These are phyloP conservation scores for Corythornis vintsioides DNA, from an alignment of 2,113 vertebrate genomes.

Conservation along the genomic window DNA sequence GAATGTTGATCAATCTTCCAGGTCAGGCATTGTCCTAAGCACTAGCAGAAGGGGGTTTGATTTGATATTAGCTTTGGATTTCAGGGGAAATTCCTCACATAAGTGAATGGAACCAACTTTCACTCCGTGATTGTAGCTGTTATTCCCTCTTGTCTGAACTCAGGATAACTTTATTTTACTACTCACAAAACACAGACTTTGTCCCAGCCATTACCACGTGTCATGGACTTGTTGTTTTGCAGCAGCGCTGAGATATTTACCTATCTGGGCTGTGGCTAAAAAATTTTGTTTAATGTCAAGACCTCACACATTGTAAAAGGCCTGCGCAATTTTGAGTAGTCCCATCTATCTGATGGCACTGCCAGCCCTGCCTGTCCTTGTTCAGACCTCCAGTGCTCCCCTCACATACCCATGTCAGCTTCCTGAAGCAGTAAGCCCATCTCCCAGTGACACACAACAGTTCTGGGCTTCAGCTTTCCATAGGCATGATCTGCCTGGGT, in stretches of 20 bases:
- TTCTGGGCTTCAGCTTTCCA: background rate
- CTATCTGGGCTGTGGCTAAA: background rate
- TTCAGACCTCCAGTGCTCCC: background rate
- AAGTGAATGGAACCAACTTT: background rate
- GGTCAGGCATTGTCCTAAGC: background rate
- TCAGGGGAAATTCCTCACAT: background rate
- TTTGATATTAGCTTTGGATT: background rate
- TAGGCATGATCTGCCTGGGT: background rate
- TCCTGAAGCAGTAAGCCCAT: background rate
- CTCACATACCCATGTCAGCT: fast-evolving
- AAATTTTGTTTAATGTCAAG: background rate
- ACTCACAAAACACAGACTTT: background rate
- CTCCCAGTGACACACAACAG: fast-evolving
- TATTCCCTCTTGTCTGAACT: background rate
- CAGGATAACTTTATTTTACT: background rate
- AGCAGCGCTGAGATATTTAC: background rate
- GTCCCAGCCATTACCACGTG: background rate
- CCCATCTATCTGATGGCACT: background rate
- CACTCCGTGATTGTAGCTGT: background rate
- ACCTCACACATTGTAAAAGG: background rate
- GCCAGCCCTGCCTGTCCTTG: background rate
- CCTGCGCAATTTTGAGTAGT: background rate
- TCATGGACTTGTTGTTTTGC: background rate
- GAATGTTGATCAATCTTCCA: background rate
- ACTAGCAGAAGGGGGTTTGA: background rate